phyloP scores from a whole-genome alignment of 2,113 vertebrate genomes.

The Nesoenas mayeri region DNA sequence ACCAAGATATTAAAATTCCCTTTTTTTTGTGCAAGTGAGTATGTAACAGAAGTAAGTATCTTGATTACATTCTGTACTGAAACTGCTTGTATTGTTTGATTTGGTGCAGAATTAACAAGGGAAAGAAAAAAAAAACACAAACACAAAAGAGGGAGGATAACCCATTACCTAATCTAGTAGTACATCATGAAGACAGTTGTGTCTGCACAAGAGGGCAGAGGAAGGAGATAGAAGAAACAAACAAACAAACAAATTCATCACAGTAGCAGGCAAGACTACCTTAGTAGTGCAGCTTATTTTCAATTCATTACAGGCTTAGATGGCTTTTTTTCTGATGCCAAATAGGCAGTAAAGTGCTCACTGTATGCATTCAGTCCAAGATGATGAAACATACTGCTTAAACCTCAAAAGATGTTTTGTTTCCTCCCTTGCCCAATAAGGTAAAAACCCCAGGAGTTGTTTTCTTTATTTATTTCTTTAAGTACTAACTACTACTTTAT shows the following conservation, averaged over 20 bases:
- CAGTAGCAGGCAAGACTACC: not conserved
- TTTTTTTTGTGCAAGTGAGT: not conserved
- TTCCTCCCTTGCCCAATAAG: not conserved
- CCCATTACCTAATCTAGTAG: not conserved
- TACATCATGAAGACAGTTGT: not conserved
- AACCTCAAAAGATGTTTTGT: not conserved
- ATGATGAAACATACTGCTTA: not conserved
- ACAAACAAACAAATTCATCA: not conserved
- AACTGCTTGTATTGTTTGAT: not conserved
- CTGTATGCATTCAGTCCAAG: not conserved
- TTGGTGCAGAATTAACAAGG: not conserved
- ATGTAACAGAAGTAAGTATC: not conserved
- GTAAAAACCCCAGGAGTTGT: not conserved
- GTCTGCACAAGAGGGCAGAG: not conserved
- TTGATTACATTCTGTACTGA: not conserved
- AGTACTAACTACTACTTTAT: not conserved
- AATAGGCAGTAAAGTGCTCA: not conserved
- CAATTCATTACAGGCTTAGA: not conserved
- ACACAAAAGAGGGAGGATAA: too few relatives aligned
- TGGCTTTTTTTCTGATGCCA: not conserved
- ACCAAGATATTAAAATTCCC: not conserved
- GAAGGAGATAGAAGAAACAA: too few relatives aligned
- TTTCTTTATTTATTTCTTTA: not conserved
- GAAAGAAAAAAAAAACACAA: too few relatives aligned
- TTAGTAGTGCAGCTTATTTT: not conserved